A percentile compares a stretch with the other conserved stretches of the same genome.
phyloP scores from a whole-genome alignment of 2,113 vertebrate species.

The Petromus typicus region DNA sequence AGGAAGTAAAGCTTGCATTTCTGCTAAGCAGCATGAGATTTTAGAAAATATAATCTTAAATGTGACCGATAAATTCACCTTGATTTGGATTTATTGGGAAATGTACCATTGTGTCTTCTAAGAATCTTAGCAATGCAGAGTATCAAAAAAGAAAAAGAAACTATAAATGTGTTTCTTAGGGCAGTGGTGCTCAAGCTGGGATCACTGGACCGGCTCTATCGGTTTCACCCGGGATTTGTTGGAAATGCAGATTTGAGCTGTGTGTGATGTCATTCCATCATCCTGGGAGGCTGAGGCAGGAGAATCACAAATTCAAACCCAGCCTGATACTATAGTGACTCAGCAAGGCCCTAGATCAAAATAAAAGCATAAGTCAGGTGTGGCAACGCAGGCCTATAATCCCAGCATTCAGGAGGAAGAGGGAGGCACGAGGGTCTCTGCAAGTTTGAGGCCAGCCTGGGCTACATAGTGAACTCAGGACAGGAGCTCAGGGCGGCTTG shows the following conservation, averaged over 20 bases:
- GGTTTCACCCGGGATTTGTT: background rate
- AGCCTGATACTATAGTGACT: background rate
- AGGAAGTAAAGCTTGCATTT: background rate
- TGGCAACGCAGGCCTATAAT: background rate
- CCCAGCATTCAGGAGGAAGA: background rate
- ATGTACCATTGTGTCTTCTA: background rate
- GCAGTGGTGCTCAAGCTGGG: background rate
- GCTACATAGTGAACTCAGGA: background rate
- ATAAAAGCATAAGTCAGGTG: background rate
- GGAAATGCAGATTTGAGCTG: background rate
- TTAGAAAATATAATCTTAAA: constrained; percentile 18
- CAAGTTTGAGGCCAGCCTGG: background rate
- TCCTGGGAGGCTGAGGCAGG: background rate
- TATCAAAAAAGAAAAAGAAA: background rate
- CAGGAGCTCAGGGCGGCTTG: background rate
- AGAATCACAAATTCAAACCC: background rate
- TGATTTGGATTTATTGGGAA: constrained; percentile 27
- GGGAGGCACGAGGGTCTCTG: background rate
- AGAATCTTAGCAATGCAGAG: constrained; percentile 22
- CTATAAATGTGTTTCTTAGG: background rate
- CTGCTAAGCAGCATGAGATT: background rate
- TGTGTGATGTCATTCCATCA: background rate
- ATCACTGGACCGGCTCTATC: background rate
- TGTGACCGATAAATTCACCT: background rate
- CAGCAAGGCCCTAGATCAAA: background rate